These are phyloP conservation scores for Icerya purchasi DNA, from an alignment of 2,888 invertebrate species.

Conservation along the genomic window DNA sequence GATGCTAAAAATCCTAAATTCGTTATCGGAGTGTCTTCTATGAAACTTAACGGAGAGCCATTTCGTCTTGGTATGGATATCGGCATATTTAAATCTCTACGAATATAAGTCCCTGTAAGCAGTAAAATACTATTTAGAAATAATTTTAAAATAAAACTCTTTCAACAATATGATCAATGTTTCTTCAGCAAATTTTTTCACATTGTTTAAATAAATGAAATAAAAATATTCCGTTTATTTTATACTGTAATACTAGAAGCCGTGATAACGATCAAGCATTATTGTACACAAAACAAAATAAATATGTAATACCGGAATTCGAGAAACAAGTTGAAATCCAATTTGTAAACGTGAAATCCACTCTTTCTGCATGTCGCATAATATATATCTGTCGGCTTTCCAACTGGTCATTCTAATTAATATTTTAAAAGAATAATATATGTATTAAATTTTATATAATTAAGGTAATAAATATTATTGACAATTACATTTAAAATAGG, in stretches of 20 bases:
- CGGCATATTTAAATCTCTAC: conserved; percentile 86
- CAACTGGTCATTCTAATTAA: too few species aligned
- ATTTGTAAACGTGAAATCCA: conserved; percentile 79
- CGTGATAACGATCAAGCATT: too few species aligned
- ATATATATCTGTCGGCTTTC: conserved; percentile 36
- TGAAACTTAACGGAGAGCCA: conserved; percentile 47
- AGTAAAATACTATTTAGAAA: conserved; percentile 31
- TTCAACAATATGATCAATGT: not conserved
- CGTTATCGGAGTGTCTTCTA: conserved; percentile 74
- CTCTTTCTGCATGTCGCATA: conserved; percentile 80
- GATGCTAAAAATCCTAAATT: conserved; percentile 73
- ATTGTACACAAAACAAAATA: not conserved
- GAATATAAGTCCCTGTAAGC: conserved; percentile 37
- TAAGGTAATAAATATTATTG: too few species aligned
- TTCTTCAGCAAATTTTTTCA: not conserved
- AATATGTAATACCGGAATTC: conserved; percentile 31
- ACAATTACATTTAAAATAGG: too few species aligned
- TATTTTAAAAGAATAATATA: too few species aligned
- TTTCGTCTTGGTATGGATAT: conserved; percentile 45
- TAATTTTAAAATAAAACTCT: not conserved
- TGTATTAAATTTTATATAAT: too few species aligned
- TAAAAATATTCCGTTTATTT: not conserved
- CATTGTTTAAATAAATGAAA: not conserved
- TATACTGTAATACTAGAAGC: not conserved
- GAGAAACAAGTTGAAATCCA: conserved; percentile 82